Conservation (phyloP, 2,797 vertebrate genomes). For the Cephalopachus bancanus region DNA sequence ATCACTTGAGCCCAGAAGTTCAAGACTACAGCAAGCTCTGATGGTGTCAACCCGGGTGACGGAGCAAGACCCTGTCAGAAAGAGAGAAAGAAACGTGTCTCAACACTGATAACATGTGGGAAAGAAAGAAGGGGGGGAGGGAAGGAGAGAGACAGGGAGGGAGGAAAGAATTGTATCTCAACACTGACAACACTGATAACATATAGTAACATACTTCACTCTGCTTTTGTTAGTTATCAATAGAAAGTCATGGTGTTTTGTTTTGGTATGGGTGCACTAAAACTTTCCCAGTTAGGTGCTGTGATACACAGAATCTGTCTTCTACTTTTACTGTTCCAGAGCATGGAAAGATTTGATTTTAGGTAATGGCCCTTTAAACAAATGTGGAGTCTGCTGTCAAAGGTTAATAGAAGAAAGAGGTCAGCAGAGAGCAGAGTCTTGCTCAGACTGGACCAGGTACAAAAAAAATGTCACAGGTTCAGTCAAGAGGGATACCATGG, state of each 20-base stretch:
- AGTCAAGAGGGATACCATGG: neutral
- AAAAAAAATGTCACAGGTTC: constrained; percentile 20
- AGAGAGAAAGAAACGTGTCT: no score
- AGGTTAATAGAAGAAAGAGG: constrained; percentile 9
- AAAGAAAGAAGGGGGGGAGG: no score
- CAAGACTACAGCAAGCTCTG: no score
- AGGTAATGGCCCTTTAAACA: neutral
- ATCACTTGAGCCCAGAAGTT: no score
- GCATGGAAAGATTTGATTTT: neutral
- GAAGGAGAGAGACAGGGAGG: no score
- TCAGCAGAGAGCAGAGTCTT: neutral
- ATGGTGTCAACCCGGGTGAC: no score
- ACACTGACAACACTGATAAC: neutral
- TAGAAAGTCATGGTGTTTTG: neutral
- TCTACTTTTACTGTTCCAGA: neutral
- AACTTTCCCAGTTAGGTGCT: neutral
- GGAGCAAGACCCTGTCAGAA: no score
- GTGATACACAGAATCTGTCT: neutral
- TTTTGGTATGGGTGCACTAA: neutral
- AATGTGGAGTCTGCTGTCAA: neutral
- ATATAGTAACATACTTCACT: neutral
- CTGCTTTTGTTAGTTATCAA: neutral
- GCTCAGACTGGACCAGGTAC: neutral
- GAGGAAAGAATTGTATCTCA: neutral
- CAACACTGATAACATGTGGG: no score